Evolutionary conservation across 2,888 invertebrate genomes (phyloP), one percentile per base, ranked within the genome.

Genomic region (Microctonus aethiopoides): DNA sequence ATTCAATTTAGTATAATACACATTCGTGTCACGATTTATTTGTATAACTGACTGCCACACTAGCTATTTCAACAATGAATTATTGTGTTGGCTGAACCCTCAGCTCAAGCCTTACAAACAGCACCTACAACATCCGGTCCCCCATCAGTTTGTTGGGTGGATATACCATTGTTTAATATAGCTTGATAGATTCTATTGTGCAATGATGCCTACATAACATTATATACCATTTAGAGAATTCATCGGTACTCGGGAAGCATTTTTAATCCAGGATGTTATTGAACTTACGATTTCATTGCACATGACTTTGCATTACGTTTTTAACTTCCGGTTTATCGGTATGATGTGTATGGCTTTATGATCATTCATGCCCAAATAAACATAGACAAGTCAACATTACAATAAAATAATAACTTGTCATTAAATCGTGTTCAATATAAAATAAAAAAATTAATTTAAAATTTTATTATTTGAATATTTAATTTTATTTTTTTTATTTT

Each of bases 91-190:
- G 76, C 72, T 76, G 75, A 73, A 75, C 73, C 75, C 75, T 76
- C 76, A n/a, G n/a, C n/a, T 75, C 70, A 71, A 71, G 69, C 68
- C 59, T 68, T 72, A 76, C 77, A 16, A 46, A 74, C 74, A 78
- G 77, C 78, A 78, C 79, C 80, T 79, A 77, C 76, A 75, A 46
- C 75, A 80, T 81, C 81, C 81, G 81, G 80, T 77, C 72, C 74
- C 74, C 77, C 77, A 60, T 54, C 63, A 39, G 34, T 62, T 54
- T 59, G 57, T 67, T 68, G 68, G 69, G 59, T 63, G 61, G n/a
- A n/a, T n/a, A n/a, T 71, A 72, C 79, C 77, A 82, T 84, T 85
- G 85, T 85, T 85, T 81, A 80, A 80, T 81, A 82, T 80, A 81
- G 81, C 77, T 79, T 79, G 81, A 82, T 79, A 79, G 74, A 73